Percentiles rank a stretch among this genome's conserved stretches.
Conservation (phyloP, 1,140 invertebrate species). For the Drosophila yakuba region DNA sequence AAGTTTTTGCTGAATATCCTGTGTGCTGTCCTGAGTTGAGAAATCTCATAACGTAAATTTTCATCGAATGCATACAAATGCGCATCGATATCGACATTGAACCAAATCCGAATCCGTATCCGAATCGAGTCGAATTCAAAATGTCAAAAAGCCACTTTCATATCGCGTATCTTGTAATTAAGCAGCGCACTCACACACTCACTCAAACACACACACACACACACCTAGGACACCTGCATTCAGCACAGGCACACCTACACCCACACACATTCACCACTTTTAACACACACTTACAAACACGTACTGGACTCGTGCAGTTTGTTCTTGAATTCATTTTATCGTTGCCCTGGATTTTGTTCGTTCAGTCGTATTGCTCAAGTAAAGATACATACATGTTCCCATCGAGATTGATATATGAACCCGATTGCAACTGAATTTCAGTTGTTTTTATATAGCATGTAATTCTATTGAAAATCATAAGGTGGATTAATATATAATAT, state of each 20-base stretch:
- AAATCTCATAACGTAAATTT: conserved; percentile 84
- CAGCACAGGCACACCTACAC: conserved; percentile 31
- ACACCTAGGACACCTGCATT: conserved; percentile 27
- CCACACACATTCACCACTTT: conserved; percentile 14
- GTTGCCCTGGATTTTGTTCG: conserved; percentile 59
- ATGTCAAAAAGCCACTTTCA: conserved; percentile 54
- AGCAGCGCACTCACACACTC: conserved; percentile 49
- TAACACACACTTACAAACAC: conserved; percentile 23
- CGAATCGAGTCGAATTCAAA: conserved; percentile 46
- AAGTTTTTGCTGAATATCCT: conserved; percentile 61
- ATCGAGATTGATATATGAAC: conserved; percentile 17
- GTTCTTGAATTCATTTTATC: conserved; percentile 67
- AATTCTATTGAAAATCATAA: not conserved
- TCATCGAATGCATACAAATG: conserved; percentile 77
- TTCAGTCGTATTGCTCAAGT: conserved; percentile 66
- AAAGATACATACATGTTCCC: conserved; percentile 29
- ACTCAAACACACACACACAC: conserved; percentile 9
- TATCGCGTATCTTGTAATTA: conserved; percentile 58
- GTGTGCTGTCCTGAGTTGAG: conserved; percentile 80
- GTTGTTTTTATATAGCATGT: not conserved
- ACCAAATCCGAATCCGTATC: conserved; percentile 49
- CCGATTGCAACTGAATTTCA: conserved; percentile 9
- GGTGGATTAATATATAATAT: too few relatives aligned
- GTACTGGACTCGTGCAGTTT: conserved; percentile 57
- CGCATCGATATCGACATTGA: conserved; percentile 36